Percentiles rank a stretch among this genome's conserved stretches.
These are phyloP conservation scores for Eumeta japonica DNA, from an alignment of 1,140 invertebrate species.

Conservation along the genomic window DNA sequence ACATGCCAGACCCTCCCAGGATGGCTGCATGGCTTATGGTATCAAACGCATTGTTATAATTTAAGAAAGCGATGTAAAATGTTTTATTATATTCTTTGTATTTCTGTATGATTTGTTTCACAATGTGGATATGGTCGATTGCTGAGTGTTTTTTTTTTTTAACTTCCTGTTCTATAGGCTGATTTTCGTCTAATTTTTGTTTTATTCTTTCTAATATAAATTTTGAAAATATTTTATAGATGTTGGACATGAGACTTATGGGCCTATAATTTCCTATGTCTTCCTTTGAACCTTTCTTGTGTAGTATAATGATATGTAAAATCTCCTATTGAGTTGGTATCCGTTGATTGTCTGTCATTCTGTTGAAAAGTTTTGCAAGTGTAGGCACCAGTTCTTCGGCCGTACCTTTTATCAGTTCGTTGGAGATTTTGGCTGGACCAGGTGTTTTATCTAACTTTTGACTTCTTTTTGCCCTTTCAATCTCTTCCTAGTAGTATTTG, in stretches of 20 bases:
- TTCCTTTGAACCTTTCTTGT: constrained; percentile 11
- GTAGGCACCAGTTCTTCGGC: constrained; percentile 7
- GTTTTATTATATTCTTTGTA: constrained; percentile 13
- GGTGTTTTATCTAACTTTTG: constrained; percentile 11
- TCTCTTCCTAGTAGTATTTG: too few relatives aligned
- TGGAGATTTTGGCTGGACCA: too few relatives aligned
- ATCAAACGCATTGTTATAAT: constrained; percentile 8
- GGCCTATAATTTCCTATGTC: constrained; percentile 4
- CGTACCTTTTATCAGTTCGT: too few relatives aligned
- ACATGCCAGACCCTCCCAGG: too few relatives aligned
- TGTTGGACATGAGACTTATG: constrained; percentile 1
- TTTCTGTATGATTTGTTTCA: constrained; percentile 9
- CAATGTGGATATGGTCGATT: constrained; percentile 8
- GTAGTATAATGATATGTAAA: constrained; percentile 11
- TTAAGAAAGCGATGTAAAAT: constrained; percentile 10
- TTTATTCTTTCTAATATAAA: neutral
- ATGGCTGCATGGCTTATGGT: neutral
- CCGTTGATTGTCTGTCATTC: neutral
- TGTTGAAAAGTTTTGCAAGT: too few relatives aligned
- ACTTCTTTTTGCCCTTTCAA: too few relatives aligned
- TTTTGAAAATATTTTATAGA: neutral
- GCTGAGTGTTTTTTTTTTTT: constrained; percentile 1
- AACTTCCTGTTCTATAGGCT: constrained; percentile 3
- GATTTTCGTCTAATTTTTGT: constrained; percentile 2
- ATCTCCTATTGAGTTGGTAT: neutral